These are phyloP conservation scores for Cotesia glomerata DNA, from an alignment of 1,140 invertebrate species.

Conservation along the genomic window DNA sequence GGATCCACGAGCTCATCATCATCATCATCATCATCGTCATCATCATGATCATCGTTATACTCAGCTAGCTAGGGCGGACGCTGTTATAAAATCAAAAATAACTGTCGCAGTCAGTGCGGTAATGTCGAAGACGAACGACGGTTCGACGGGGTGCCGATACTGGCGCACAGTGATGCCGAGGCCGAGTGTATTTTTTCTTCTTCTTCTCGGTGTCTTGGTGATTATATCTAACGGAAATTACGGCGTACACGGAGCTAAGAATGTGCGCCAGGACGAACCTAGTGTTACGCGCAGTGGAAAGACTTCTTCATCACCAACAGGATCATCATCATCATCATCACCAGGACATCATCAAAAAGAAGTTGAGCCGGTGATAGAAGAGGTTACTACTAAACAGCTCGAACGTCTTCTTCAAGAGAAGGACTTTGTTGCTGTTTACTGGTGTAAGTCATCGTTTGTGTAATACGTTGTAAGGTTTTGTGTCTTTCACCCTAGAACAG, in stretches of 20 bases:
- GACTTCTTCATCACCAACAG: slow-evolving; percentile 22
- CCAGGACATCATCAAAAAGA: slow-evolving; percentile 49
- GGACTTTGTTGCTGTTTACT: slow-evolving; percentile 93
- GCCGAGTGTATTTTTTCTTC: slow-evolving; percentile 39
- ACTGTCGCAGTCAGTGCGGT: slow-evolving; percentile 60
- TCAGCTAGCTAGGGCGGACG: slow-evolving; percentile 22
- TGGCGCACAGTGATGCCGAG: slow-evolving; percentile 49
- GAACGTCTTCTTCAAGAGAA: slow-evolving; percentile 86
- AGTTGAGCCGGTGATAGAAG: slow-evolving; percentile 83
- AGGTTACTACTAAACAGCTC: slow-evolving; percentile 89
- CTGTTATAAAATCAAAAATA: slow-evolving; percentile 54
- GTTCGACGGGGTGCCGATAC: slow-evolving; percentile 55
- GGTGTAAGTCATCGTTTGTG: slow-evolving; percentile 79
- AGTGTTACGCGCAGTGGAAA: slow-evolving; percentile 34
- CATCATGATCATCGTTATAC: background rate
- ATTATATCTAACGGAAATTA: slow-evolving; percentile 36
- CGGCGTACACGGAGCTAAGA: slow-evolving; percentile 33
- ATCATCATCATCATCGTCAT: background rate
- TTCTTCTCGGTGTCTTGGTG: slow-evolving; percentile 43
- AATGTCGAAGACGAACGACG: slow-evolving; percentile 64
- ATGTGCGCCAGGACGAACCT: slow-evolving; percentile 29
- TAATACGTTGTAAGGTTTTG: background rate
- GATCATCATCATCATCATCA: slow-evolving; percentile 34
- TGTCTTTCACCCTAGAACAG: background rate
- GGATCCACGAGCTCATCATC: slow-evolving; percentile 14